Evolutionary conservation across 2,888 invertebrate species (phyloP).

Genomic region (Drosophila setosimentum): DNA sequence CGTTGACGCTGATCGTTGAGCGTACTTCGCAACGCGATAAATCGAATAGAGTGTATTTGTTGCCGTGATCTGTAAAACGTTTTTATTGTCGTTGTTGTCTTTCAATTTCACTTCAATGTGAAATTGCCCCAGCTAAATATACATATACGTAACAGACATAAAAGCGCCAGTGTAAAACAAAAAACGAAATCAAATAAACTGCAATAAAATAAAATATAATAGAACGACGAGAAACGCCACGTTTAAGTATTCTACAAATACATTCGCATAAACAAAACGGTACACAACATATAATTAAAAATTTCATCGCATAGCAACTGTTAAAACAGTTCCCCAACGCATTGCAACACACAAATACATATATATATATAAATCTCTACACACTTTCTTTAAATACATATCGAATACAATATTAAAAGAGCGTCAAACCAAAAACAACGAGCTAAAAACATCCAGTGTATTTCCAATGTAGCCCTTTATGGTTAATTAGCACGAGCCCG

Average conservation of each 20-base stretch:
- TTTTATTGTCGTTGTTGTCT: constrained; percentile 38
- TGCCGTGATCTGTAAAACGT: constrained; percentile 40
- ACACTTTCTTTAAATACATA: constrained; percentile 24
- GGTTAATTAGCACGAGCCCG: constrained; percentile 81
- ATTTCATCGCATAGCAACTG: constrained; percentile 66
- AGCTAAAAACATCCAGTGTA: constrained; percentile 45
- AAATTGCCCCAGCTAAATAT: constrained; percentile 60
- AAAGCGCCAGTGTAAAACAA: constrained; percentile 27
- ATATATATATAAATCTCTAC: constrained; percentile 12
- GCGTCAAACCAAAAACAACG: constrained; percentile 23
- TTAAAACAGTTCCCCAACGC: not conserved
- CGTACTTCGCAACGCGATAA: constrained; percentile 29
- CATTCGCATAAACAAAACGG: not conserved
- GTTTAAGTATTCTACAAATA: constrained; percentile 63
- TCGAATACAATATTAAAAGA: constrained; percentile 2
- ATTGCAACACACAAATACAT: not conserved
- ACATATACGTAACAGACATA: constrained; percentile 19
- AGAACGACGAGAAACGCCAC: constrained; percentile 63
- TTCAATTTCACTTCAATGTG: constrained; percentile 67
- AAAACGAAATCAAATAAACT: constrained; percentile 26
- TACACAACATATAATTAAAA: constrained; percentile 64
- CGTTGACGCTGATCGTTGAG: constrained; percentile 57
- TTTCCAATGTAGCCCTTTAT: constrained; percentile 83
- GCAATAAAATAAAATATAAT: constrained; percentile 19
- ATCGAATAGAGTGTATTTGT: constrained; percentile 23